Evolutionary conservation across 2,888 invertebrate species (phyloP).

Genomic region (Meghimatium bilineatum): DNA sequence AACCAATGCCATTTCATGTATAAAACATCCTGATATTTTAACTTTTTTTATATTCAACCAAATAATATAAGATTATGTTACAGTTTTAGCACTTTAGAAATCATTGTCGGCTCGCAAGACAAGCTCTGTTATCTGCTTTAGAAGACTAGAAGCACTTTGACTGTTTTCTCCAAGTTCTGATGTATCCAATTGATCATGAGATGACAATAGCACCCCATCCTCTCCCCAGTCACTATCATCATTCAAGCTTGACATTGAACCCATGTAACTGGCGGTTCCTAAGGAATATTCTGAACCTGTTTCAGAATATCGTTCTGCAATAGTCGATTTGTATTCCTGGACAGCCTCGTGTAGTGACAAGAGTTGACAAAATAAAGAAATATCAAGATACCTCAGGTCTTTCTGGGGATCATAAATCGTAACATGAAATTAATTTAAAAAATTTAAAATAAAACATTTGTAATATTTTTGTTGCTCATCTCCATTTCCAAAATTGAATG

Average conservation of each 20-base stretch:
- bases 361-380: constrained; percentile 91
- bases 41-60: background rate
- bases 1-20: background rate
- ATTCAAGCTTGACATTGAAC: constrained; percentile 68
- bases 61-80: background rate
- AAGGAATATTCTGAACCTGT: constrained; percentile 70
- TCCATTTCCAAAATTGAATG: too few species aligned
- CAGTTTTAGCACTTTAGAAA: constrained; percentile 51
- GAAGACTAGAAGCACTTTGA: constrained; percentile 66
- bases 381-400: constrained; percentile 90
- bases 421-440: background rate
- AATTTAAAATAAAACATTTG: background rate
- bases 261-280: constrained; percentile 64
- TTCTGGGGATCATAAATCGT: constrained; percentile 81
- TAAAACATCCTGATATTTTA: background rate
- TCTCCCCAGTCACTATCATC: constrained; percentile 60
- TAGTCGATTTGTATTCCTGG: constrained; percentile 87
- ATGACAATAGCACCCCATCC: constrained; percentile 23
- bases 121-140: constrained; percentile 69
- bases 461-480: too few species aligned
- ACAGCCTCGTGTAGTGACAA: constrained; percentile 95
- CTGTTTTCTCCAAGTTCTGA: constrained; percentile 47
- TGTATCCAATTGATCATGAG: constrained; percentile 24
- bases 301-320: constrained; percentile 67
- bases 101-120: constrained; percentile 66